Base-by-base conservation (phyloP, 1,140 invertebrate species). In the Pantala flavescens region DNA sequence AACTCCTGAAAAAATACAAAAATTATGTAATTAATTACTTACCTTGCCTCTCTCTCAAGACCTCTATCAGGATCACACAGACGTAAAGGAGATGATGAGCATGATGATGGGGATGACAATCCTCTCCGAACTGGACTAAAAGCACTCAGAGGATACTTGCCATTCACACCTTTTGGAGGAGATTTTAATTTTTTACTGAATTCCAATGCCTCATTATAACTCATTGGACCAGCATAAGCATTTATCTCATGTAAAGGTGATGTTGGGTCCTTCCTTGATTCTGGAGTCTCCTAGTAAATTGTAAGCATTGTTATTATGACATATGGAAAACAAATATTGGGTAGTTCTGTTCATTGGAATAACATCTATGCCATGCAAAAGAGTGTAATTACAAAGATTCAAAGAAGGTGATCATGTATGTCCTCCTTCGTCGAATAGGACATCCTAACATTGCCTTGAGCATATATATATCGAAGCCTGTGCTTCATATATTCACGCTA, bases 221-320 rank as follows among this genome's bases (percentile, higher is more conserved):
- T 86, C 93, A 95, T 95, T 42, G 93, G 94, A 14, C 94, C 93
- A 23, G 93, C 93, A 82, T 90, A 89, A 5, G 93, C 94, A 78
- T 88, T 87, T 75, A 96, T 90, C 83, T 90, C 89, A 72, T 91
- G 78, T 72, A 87, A 16, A 63, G 49, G 49, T 63, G 49, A 63
- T 63, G 16, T 63, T 63, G 49, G 49, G 12, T 63, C 49, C 12
- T 63, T 63, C 12, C n/a, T 63, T 63, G n/a, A 63, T 14, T 16
- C 49, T 21, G n/a, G 14, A 7, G n/a, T 21, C 49, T 63, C 3
- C 49, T 7, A 63, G 49, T 21, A 63, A 63, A 16, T 11, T 16
- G 16, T 49, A 49, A 9, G 16, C 16, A 49, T 49, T 49, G 9
- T 49, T 49, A 11, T 16, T 11, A 11, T 49, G 10, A 49, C 43